Evolutionary conservation across 2,888 invertebrate genomes (phyloP), one percentile per base, ranked within the genome.

Genomic region (Dilophus febrilis): DNA sequence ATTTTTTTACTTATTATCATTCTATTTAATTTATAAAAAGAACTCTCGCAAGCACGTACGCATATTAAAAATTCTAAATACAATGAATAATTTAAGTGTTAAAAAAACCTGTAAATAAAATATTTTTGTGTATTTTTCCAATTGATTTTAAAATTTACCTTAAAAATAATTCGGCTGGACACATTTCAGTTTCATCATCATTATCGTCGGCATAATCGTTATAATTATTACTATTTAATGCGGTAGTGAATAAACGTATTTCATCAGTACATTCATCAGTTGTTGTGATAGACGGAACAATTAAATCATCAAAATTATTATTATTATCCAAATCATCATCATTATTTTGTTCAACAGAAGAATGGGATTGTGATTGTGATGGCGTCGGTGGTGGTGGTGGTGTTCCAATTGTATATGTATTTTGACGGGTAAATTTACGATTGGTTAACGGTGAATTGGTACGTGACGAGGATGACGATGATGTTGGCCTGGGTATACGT

Each of bases 401-500:
- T 8, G 43, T 38, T 11, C 52, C 48, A 41, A 62, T 49, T 1
- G 63, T 63, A 40, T 62, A 62, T 0, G 62, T 62, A 43, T 63
- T 63, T 42, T 62, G 62, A 0, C 62, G 47, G 32, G 56, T 48
- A 22, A 61, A 53, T 40, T 52, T 54, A 10, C 60, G 50, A 42
- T 52, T 54, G 3, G 59, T 54, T 44, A 56, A 55, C 33, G 63
- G 62, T 49, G 62, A 61, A 8, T 22, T 22, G 22, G 4, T 22
- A 33, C 62, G 62, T 49, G 62, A 61, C 5, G 4, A 6, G 22
- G 4, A 6, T 29, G 55, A 50, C 12, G 59, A 40, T 41, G 57
- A 55, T 41, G 53, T 61, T 18, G 61, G 62, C 5, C 61, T 49
- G 2, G 62, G 61, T 43, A 61, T 62, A 19, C 53, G 53, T 2